Evolutionary conservation across 2,888 invertebrate species (phyloP).

Genomic region (Eupeodes latifasciatus): DNA sequence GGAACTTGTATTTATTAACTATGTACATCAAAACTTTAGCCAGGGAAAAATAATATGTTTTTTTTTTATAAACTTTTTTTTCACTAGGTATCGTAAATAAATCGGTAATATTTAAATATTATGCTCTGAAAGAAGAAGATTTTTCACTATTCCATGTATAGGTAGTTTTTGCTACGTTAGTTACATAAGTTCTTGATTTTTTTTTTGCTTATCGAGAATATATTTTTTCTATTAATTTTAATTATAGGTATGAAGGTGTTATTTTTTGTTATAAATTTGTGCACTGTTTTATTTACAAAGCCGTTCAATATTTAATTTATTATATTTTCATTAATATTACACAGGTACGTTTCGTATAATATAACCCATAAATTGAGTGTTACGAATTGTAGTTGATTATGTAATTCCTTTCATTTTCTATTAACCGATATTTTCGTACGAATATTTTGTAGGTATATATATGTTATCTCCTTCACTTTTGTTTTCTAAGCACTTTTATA

Average conservation of each 20-base stretch:
- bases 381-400: conserved; percentile 81
- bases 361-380: conserved; percentile 70
- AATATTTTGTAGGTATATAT: conserved; percentile 49
- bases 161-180: conserved; percentile 28
- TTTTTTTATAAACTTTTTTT: conserved; percentile 18
- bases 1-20: conserved; percentile 61
- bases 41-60: conserved; percentile 19
- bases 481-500: conserved; percentile 39
- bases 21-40: conserved; percentile 43
- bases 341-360: conserved; percentile 72
- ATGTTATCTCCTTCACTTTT: conserved; percentile 47
- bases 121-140: conserved; percentile 26
- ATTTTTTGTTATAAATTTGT: conserved; percentile 47
- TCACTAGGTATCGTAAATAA: conserved; percentile 23
- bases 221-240: conserved; percentile 26
- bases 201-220: conserved; percentile 12
- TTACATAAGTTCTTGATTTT: conserved; percentile 54
- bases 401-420: conserved; percentile 82
- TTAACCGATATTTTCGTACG: conserved; percentile 77
- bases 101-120: conserved; percentile 47
- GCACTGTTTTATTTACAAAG: conserved; percentile 67
- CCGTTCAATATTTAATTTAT: conserved; percentile 9
- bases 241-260: conserved; percentile 5
- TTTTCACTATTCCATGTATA: conserved; percentile 37
- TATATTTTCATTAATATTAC: conserved; percentile 52